A percentile compares a stretch with the other conserved stretches of the same genome.
phyloP scores from a whole-genome alignment of 2,113 vertebrate species.

The Forbesichthys papilliferus region DNA sequence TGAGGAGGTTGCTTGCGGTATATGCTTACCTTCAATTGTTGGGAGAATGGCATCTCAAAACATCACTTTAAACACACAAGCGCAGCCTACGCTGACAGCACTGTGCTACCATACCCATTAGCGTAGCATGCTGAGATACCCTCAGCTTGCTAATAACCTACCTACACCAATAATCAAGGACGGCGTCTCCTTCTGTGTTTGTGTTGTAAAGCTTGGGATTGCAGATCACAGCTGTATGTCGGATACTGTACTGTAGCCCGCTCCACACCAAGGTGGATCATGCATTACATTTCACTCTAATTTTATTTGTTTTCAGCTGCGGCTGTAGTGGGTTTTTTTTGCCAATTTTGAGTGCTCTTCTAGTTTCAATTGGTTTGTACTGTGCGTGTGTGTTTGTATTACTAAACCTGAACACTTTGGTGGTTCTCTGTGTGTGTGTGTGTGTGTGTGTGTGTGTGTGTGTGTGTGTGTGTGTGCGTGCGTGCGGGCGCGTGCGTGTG shows the following conservation, averaged over 20 bases:
- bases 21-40: background rate
- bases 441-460: background rate
- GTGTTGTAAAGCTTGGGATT: background rate
- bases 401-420: background rate
- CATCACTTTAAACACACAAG: too few species aligned
- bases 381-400: slow-evolving; percentile 1
- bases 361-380: background rate
- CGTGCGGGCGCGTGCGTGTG: slow-evolving; percentile 7
- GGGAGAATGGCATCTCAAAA: background rate
- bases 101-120: too few species aligned
- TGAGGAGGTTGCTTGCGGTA: slow-evolving; percentile 11
- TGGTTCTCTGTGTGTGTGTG: background rate
- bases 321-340: slow-evolving; percentile 18
- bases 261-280: slow-evolving; percentile 6
- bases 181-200: too few species aligned
- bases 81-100: too few species aligned
- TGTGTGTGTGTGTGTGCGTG: background rate
- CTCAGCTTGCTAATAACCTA: background rate
- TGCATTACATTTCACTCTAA: slow-evolving; percentile 13
- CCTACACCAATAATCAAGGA: background rate
- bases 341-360: slow-evolving; percentile 20
- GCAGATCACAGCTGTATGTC: background rate
- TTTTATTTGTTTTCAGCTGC: slow-evolving; percentile 14
- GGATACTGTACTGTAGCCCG: slow-evolving; percentile 1
- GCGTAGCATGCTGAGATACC: background rate